phyloP scores from a whole-genome alignment of 2,113 vertebrate genomes.

The Rhineura floridana region DNA sequence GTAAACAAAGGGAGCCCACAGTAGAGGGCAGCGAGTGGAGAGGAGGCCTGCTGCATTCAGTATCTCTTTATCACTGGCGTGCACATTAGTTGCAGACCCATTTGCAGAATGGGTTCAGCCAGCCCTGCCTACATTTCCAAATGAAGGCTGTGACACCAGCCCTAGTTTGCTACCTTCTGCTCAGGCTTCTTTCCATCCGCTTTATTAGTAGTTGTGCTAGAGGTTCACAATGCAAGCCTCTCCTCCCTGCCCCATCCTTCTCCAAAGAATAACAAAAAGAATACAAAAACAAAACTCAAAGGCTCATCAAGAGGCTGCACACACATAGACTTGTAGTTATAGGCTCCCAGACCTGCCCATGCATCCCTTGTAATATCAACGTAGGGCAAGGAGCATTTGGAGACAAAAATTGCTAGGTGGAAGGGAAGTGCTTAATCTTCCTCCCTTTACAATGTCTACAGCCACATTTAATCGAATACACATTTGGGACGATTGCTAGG shows the following conservation, averaged over 20 bases:
- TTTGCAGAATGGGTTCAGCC: constrained; percentile 37
- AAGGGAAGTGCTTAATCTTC: not conserved
- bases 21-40: constrained; percentile 27
- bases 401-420: not conserved
- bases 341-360: not conserved
- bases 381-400: not conserved
- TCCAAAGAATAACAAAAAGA: not conserved
- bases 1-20: constrained; percentile 9
- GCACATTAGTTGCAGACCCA: not conserved
- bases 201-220: not conserved
- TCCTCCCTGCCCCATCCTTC: not conserved
- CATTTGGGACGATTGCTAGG: not conserved
- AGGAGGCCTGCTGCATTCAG: not conserved
- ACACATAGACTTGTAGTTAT: not conserved
- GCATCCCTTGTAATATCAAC: not conserved
- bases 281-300: not conserved
- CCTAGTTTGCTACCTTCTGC: fast-evolving
- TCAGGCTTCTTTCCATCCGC: not conserved
- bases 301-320: not conserved
- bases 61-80: constrained; percentile 9
- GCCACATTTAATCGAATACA: not conserved
- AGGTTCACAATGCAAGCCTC: not conserved
- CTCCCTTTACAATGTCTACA: not conserved
- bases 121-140: constrained; percentile 34
- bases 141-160: not conserved